Evolutionary conservation across 2,113 vertebrate genomes (phyloP).

Genomic region (Dissostichus mawsoni): DNA sequence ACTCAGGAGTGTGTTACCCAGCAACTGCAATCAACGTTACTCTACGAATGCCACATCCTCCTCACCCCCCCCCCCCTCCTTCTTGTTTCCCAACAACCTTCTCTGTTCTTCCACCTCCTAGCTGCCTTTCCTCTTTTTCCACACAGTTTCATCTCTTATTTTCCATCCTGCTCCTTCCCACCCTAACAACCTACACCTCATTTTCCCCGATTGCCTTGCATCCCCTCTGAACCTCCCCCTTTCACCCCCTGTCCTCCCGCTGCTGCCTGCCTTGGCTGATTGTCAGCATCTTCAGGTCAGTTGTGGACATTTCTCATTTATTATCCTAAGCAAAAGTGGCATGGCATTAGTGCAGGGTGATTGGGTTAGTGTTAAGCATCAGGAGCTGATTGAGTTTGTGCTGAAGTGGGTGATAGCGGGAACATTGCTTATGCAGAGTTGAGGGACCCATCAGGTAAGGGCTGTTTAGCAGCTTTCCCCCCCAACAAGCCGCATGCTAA

Average conservation of each 20-base stretch:
- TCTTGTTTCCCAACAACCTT: slow-evolving; percentile 15
- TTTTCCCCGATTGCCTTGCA: slow-evolving; percentile 35
- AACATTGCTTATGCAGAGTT: slow-evolving; percentile 68
- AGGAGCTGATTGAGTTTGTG: slow-evolving; percentile 77
- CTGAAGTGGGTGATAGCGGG: slow-evolving; percentile 68
- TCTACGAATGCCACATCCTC: slow-evolving; percentile 37
- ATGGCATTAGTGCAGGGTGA: slow-evolving; percentile 73
- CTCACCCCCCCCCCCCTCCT: not conserved
- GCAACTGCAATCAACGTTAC: slow-evolving; percentile 51
- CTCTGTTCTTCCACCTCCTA: slow-evolving; percentile 7
- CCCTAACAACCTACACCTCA: slow-evolving; percentile 26
- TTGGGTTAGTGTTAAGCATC: slow-evolving; percentile 79
- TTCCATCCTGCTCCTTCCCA: not conserved
- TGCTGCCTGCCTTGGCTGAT: slow-evolving; percentile 39
- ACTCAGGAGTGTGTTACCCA: slow-evolving; percentile 55
- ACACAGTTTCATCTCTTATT: slow-evolving; percentile 4
- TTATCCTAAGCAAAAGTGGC: slow-evolving; percentile 79
- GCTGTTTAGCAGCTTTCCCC: slow-evolving; percentile 39
- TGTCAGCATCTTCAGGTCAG: slow-evolving; percentile 70
- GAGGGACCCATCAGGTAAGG: slow-evolving; percentile 57
- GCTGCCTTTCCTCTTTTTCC: slow-evolving; percentile 12
- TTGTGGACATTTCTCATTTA: slow-evolving; percentile 77
- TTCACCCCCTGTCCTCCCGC: slow-evolving; percentile 7
- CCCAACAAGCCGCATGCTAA: slow-evolving; percentile 61
- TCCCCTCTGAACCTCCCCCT: slow-evolving; percentile 14